phyloP scores from a whole-genome alignment of 2,797 vertebrate genomes.

The Eospalax fontanierii region DNA sequence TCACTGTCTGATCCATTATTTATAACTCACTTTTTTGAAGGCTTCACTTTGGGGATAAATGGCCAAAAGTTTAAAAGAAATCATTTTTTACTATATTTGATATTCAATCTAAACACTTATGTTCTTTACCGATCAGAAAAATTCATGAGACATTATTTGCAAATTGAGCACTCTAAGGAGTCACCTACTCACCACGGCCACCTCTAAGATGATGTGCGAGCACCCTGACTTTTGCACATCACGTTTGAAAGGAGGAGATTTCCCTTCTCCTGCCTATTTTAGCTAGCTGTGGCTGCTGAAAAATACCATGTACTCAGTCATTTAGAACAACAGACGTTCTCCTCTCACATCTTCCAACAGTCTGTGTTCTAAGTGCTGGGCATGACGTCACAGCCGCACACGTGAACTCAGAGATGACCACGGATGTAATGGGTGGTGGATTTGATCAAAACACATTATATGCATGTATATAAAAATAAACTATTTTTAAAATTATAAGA shows the following conservation, averaged over 20 bases:
- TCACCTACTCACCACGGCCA: background rate
- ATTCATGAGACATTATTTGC: background rate
- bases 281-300: background rate
- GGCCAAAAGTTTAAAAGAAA: background rate
- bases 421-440: no score
- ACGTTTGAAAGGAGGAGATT: constrained; percentile 1
- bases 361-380: background rate
- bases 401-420: no score
- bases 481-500: no score
- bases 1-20: background rate
- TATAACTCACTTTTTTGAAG: constrained; percentile 16
- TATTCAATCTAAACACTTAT: background rate
- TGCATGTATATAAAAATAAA: no score
- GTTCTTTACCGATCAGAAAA: constrained; percentile 34
- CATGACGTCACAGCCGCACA: no score
- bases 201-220: background rate
- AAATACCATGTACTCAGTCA: background rate
- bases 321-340: background rate
- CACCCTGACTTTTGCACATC: background rate
- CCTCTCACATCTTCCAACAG: background rate
- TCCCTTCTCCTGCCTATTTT: background rate
- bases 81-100: constrained; percentile 36
- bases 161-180: constrained; percentile 8
- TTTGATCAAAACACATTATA: no score
- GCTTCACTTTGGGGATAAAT: background rate